Base-by-base conservation (phyloP, 2,113 vertebrate species). In the Sinocyclocheilus grahami region DNA sequence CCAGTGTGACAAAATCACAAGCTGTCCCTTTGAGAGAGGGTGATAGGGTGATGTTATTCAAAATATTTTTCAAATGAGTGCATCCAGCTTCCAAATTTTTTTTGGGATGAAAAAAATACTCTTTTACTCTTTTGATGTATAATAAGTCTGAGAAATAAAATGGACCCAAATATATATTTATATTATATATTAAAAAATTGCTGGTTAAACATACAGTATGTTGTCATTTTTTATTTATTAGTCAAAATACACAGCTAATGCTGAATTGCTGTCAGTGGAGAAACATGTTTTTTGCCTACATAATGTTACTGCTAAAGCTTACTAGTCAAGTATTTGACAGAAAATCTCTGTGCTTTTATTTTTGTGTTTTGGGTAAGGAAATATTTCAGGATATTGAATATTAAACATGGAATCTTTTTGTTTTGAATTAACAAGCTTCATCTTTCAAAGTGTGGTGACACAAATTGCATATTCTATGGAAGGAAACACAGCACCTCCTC, bases 1-100 rank as follows among this genome's bases (percentile, higher is more conserved):
- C 18, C 53, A 60, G 5, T 60, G 77, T 78, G 77, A 76, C 42
- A 48, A 76, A 76, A n/a, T 13, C n/a, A 76, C 42, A 76, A 24
- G 42, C 42, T 76, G n/a, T n/a, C 46, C 27, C 55, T 79, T 20
- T 79, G 30, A 60, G 10, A 79, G 14, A 79, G 11, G 53, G 30
- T 33, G 27, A 78, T 5, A n/a, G n/a, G n/a, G n/a, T n/a, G n/a
- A n/a, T n/a, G 18, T 60, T 37, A 10, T 77, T 10, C 24, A 51
- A 76, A 46, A 51, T 20, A 13, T 76, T 27, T 5, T 13, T 11
- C 46, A 75, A 9, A 74, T 2, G 4, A 24, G 16, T 67, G 63
- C 39, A 46, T 46, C 20, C 72, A 46, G 55, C 55, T 79, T 18
- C 10, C 30, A 60, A 60, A 79, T 14, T 12, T 7, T 79, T 22